Evolutionary conservation across 2,888 invertebrate genomes (phyloP).

Genomic region (Phengaris arion): DNA sequence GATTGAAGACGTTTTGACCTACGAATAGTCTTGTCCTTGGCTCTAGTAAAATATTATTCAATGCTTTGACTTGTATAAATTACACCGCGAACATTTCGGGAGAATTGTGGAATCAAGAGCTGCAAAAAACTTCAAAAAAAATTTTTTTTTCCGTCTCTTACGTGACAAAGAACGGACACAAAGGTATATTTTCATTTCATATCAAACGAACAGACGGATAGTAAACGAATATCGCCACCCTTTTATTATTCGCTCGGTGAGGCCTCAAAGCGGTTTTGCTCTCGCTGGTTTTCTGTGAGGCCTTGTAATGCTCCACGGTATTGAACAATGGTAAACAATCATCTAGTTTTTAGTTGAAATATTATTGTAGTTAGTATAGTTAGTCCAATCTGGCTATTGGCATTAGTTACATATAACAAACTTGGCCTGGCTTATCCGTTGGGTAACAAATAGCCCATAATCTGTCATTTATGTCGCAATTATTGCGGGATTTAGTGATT

Average conservation of each 20-base stretch:
- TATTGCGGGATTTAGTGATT: conserved; percentile 23
- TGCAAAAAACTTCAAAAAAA: not conserved
- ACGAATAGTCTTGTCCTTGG: not conserved
- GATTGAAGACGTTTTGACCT: too few relatives aligned
- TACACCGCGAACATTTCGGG: not conserved
- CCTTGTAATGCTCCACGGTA: not conserved
- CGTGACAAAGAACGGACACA: not conserved
- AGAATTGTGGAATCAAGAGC: conserved; percentile 1
- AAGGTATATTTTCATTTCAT: not conserved
- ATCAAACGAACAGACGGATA: not conserved
- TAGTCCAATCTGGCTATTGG: not conserved
- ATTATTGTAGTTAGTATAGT: not conserved
- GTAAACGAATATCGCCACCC: not conserved
- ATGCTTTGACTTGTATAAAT: conserved; percentile 20
- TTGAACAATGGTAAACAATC: not conserved
- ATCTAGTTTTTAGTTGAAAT: not conserved
- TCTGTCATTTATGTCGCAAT: conserved; percentile 20
- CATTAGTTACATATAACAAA: conserved; percentile 1
- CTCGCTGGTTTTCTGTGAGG: not conserved
- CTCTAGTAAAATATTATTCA: not conserved
- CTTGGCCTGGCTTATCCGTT: not conserved
- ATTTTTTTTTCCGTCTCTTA: not conserved
- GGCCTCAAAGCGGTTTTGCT: not conserved
- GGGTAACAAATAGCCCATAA: conserved; percentile 13
- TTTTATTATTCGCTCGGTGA: too few relatives aligned